Evolutionary conservation across 2,888 invertebrate species (phyloP), one percentile per base, ranked within the genome.

Genomic region (Drosophila rubida): DNA sequence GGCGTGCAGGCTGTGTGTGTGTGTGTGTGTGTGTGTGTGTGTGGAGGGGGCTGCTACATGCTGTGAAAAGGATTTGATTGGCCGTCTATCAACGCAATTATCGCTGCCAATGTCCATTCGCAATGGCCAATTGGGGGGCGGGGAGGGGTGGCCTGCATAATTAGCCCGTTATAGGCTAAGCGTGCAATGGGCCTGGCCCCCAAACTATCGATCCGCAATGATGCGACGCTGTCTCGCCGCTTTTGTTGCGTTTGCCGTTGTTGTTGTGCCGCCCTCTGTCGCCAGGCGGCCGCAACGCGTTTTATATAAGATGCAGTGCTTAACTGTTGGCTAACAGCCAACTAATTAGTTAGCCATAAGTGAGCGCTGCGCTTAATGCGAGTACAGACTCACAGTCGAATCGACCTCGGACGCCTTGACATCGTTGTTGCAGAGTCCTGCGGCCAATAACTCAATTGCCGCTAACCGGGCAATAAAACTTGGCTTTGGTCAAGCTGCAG

Each of bases 51-150:
- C 16, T 51, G 63, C 59, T n/a, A 59, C 37, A 44, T n/a, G 55
- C 22, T 57, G 57, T 71, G 61, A 75, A 66, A 75, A 37, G 71
- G 25, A 39, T 55, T 66, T 62, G 76, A 76, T 67, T 76, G 77
- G 23, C 37, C 55, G 67, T 62, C 74, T 42, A 71, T 74, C 72
- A 62, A 45, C 55, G 59, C 77, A 76, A 49, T 66, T 62, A 48
- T 62, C 59, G 42, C 42, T 75, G 53, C 46, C 57, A 70, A 61
- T 66, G 58, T 71, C 50, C 61, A 65, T 49, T 54, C 54, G 9
- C 9, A 27, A n/a, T 51, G 51, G 50, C 39, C 8, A 35, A 14
- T 50, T 25, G 39, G n/a, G n/a, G n/a, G n/a, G n/a, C n/a, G n/a
- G n/a, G n/a, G n/a, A 39, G 13, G 46, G 45, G 13, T 49, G 41